A percentile compares a stretch with the other conserved stretches of the same genome.
phyloP scores from a whole-genome alignment of 2,888 invertebrate species.

The Tenthredo distinguenda region DNA sequence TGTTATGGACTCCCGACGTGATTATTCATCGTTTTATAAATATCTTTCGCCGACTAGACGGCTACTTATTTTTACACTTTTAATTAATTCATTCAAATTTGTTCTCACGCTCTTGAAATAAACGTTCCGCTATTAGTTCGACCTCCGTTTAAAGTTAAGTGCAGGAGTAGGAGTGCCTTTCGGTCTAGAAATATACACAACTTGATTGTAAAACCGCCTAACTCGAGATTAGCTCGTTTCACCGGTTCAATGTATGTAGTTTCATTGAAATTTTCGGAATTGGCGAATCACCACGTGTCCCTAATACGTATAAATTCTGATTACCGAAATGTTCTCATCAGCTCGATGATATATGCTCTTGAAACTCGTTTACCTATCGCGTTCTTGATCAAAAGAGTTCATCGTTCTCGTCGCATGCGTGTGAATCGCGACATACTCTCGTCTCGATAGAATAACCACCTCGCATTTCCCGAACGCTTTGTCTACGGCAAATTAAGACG shows the following conservation, averaged over 20 bases:
- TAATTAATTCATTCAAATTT: slow-evolving; percentile 25
- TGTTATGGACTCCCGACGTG: background rate
- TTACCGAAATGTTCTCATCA: background rate
- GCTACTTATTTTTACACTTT: background rate
- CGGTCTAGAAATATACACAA: background rate
- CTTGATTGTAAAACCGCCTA: background rate
- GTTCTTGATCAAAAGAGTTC: background rate
- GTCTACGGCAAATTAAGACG: background rate
- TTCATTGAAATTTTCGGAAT: background rate
- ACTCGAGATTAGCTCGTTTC: background rate
- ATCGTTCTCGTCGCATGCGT: slow-evolving; percentile 33
- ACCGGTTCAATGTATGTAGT: background rate
- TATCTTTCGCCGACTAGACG: slow-evolving; percentile 14
- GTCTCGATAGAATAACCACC: slow-evolving; percentile 73
- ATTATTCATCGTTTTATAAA: slow-evolving; percentile 32
- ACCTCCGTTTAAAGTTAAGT: slow-evolving; percentile 10
- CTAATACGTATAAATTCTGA: background rate
- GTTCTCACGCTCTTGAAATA: background rate
- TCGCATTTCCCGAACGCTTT: slow-evolving; percentile 75
- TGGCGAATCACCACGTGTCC: background rate
- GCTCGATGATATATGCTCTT: background rate
- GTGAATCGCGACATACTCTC: slow-evolving; percentile 25
- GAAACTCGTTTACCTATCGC: background rate
- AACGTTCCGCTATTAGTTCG: slow-evolving; percentile 27
- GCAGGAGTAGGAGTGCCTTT: background rate